Base-by-base conservation (phyloP, 1,140 invertebrate genomes). In the Cydia strobilella region DNA sequence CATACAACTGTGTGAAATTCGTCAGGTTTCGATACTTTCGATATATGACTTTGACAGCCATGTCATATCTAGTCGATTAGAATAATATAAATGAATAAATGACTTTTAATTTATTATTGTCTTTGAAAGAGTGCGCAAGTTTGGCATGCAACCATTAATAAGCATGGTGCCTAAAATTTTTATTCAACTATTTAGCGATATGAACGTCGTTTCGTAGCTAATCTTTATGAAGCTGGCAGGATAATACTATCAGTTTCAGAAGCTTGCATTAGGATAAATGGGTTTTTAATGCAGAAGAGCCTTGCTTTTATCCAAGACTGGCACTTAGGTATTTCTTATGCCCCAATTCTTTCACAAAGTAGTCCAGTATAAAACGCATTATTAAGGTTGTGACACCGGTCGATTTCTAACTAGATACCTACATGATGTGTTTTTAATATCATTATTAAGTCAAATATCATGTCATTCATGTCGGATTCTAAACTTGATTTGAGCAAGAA, bases 1-100 rank as follows among this genome's bases (percentile, higher is more conserved):
- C 65, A 69, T 5, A 66, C 9, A 39, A 69, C 31, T 18, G n/a
- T 69, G 31, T 18, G 31, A 69, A 69, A 69, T 69, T 69, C n/a
- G 31, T 69, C 31, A 69, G 35, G 65, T 39, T 69, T 69, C 31
- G 54, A 59, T 59, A 59, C 7, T 39, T 69, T 69, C 31, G 54
- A 59, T 59, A 59, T n/a, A 12, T n/a, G 18, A 59, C 51, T n/a
- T 7, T n/a, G n/a, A 59, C 54, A 59, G 18, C 18, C 18, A 2
- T 23, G 54, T 59, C 54, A 59, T 51, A 59, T 23, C 7, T 6
- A 23, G 54, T 59, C 20, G 20, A 20, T 23, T 23, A 23, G 10
- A 59, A 59, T 59, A 59, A 23, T 59, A 59, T 59, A 59, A 10
- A 59, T 59, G 7, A 18, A 59, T 59, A 20, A 59, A 59, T 59